These are phyloP conservation scores for Vulpes ferrilata DNA, from an alignment of 2,113 vertebrate species.

Conservation along the genomic window DNA sequence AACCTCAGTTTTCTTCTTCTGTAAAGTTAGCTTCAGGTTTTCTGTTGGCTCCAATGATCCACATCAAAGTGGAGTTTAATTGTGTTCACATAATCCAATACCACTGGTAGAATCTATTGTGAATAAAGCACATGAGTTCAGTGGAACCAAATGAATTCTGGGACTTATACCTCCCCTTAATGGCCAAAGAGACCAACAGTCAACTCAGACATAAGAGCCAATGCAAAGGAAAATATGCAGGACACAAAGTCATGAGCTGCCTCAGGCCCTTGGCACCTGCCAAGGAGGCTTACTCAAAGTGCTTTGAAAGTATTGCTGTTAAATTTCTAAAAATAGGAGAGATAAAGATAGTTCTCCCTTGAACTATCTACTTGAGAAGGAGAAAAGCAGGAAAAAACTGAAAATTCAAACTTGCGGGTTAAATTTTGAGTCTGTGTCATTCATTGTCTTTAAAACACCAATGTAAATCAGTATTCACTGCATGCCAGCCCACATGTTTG, in stretches of 20 bases:
- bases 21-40: not conserved
- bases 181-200: not conserved
- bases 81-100: not conserved
- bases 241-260: not conserved
- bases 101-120: not conserved
- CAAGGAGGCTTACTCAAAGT: not conserved
- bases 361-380: not conserved
- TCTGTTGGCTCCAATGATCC: not conserved
- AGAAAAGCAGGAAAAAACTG: not conserved
- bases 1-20: constrained; percentile 10
- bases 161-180: not conserved
- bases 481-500: not conserved
- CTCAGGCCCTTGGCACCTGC: not conserved
- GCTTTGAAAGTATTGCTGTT: not conserved
- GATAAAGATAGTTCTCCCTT: not conserved
- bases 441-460: not conserved
- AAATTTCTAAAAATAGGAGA: not conserved
- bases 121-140: not conserved
- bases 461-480: not conserved
- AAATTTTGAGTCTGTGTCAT: not conserved
- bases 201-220: not conserved
- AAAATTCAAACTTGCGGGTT: not conserved
- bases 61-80: not conserved
- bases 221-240: not conserved
- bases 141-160: not conserved